phyloP scores from a whole-genome alignment of 2,888 invertebrate species.

The Phortica magna region DNA sequence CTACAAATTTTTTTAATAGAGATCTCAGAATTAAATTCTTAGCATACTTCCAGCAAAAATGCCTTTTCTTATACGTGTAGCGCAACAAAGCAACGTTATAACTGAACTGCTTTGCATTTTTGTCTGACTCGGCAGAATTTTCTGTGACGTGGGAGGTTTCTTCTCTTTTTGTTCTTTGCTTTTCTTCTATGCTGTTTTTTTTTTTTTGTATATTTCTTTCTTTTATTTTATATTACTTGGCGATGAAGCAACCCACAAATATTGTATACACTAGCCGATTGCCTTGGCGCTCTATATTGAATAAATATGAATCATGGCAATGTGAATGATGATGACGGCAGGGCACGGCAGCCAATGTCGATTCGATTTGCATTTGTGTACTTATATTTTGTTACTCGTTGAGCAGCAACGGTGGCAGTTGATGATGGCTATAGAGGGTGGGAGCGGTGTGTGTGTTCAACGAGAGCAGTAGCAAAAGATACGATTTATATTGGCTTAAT shows the following conservation, averaged over 20 bases:
- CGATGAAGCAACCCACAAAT: neutral
- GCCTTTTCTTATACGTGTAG: neutral
- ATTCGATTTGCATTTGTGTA: constrained; percentile 11
- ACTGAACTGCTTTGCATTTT: neutral
- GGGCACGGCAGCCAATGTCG: neutral
- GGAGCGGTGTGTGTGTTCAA: neutral
- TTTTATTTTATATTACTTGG: neutral
- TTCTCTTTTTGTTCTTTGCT: too few species aligned
- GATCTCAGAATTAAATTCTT: too few species aligned
- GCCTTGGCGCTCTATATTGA: neutral
- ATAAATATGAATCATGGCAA: constrained; percentile 9
- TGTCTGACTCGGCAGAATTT: neutral
- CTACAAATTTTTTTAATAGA: too few species aligned
- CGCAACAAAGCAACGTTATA: neutral
- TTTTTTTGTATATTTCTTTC: neutral
- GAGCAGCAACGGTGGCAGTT: constrained; percentile 59
- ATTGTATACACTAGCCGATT: neutral
- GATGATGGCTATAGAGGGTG: neutral
- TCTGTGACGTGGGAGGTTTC: neutral
- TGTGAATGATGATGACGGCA: neutral
- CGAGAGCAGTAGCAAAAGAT: neutral
- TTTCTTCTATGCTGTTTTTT: neutral
- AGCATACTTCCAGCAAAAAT: neutral
- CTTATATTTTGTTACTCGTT: constrained; percentile 40
- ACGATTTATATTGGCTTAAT: constrained; percentile 65